phyloP scores from a whole-genome alignment of 2,113 vertebrate genomes.

The Opisthocomus hoazin region DNA sequence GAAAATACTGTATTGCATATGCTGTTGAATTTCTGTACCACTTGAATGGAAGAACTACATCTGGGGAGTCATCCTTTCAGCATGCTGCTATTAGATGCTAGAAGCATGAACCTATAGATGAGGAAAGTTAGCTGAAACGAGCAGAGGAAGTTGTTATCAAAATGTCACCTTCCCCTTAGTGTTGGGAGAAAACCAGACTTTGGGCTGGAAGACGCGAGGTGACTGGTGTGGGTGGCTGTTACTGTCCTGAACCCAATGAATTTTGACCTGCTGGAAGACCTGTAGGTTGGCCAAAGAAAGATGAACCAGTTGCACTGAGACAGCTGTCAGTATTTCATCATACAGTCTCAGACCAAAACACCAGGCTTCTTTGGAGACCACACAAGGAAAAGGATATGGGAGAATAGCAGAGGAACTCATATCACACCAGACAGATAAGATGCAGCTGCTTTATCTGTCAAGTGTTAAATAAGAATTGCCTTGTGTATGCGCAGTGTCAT shows the following conservation, averaged over 20 bases:
- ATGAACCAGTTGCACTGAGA: not conserved
- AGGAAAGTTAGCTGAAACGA: not conserved
- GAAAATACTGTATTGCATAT: not conserved
- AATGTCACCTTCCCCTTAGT: not conserved
- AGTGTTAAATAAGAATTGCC: not conserved
- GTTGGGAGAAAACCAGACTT: not conserved
- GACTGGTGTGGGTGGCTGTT: not conserved
- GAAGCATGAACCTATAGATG: not conserved
- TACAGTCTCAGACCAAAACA: not conserved
- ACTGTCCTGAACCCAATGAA: not conserved
- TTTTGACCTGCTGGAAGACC: not conserved
- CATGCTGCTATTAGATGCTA: not conserved
- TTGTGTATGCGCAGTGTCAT: not conserved
- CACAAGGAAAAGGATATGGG: not conserved
- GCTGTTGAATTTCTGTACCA: not conserved
- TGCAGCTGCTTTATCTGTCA: not conserved
- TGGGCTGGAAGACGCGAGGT: rapidly evolving
- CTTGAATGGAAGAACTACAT: not conserved
- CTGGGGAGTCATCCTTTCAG: not conserved
- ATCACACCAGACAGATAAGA: not conserved
- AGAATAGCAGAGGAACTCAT: not conserved
- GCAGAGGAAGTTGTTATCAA: not conserved
- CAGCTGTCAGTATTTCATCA: not conserved
- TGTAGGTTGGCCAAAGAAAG: not conserved
- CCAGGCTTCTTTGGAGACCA: not conserved